phyloP scores from a whole-genome alignment of 2,113 vertebrate genomes.

The Argyrosomus japonicus region DNA sequence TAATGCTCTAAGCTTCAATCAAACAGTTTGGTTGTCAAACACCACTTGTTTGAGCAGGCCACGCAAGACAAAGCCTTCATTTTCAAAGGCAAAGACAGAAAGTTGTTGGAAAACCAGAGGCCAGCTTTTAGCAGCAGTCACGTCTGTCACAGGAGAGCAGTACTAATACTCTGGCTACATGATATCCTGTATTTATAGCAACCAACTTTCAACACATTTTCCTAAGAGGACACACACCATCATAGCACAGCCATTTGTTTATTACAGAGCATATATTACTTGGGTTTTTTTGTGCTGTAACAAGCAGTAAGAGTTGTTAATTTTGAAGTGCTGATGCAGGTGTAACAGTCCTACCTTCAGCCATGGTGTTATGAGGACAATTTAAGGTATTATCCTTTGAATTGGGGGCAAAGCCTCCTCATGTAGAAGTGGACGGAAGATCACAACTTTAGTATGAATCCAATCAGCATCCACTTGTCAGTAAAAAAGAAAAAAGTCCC shows the following conservation, averaged over 20 bases:
- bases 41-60: not conserved
- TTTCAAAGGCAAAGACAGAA: not conserved
- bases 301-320: not conserved
- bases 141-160: conserved; percentile 57
- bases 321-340: not conserved
- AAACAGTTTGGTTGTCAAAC: not conserved
- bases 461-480: conserved; percentile 43
- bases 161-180: conserved; percentile 67
- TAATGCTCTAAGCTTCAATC: not conserved
- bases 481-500: conserved; percentile 30
- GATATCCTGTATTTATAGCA: conserved; percentile 83
- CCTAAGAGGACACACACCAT: not conserved
- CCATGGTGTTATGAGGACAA: conserved; percentile 69
- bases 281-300: not conserved
- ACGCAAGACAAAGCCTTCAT: not conserved
- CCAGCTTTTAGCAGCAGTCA: conserved; percentile 40
- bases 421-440: conserved; percentile 51
- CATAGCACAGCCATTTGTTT: conserved; percentile 35
- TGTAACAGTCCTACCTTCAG: conserved; percentile 78
- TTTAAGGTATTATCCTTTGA: conserved; percentile 48
- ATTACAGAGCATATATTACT: not conserved
- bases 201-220: conserved; percentile 66
- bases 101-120: conserved; percentile 6
- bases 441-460: conserved; percentile 42
- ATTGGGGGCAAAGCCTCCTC: conserved; percentile 52